Evolutionary conservation across 2,113 vertebrate species (phyloP), one percentile per base, ranked within the genome.

Genomic region (Sinocyclocheilus grahami): DNA sequence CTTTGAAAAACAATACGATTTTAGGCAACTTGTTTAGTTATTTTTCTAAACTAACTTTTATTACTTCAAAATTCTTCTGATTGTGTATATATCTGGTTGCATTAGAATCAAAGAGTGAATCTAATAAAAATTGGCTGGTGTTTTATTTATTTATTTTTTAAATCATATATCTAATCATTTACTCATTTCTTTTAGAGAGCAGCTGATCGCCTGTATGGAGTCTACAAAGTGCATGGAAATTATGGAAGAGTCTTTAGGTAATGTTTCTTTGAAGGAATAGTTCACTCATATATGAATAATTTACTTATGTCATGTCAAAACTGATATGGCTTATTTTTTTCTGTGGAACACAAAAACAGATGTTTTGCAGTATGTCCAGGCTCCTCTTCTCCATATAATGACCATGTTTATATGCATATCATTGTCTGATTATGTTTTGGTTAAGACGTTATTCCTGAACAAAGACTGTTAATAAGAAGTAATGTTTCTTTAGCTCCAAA

Each of bases 181-280:
- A 67, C 42, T 77, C n/a, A 13, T 11, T 81, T 83, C 11, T 24
- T 93, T 94, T 74, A 99, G 98, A 97, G 97, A 90, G 97, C 97
- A 72, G 97, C 97, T 89, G 97, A 99, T 87, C 96, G 97, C 80
- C 95, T 99, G 0, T 99, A 99, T 69, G 98, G 97, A 18, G 97
- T 99, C 60, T 99, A 98, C 93, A 99, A 99, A 92, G 97, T 99
- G 85, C 97, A 99, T 87, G 97, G 97, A 46, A 99, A 99, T 95
- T 99, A 99, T 0, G 98, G 98, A 51, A 93, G 98, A 94, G 97
- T 99, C 27, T 99, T 99, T 95, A 99, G 98, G 98, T 98, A 90
- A 91, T 88, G 2, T 62, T 69, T 60, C 14, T 53, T 78, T 55
- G 30, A 78, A 30, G 24, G 48, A 12, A 55, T 51, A 1, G 69